Base-by-base conservation (phyloP, 2,797 vertebrate genomes). In the Lemur catta region DNA sequence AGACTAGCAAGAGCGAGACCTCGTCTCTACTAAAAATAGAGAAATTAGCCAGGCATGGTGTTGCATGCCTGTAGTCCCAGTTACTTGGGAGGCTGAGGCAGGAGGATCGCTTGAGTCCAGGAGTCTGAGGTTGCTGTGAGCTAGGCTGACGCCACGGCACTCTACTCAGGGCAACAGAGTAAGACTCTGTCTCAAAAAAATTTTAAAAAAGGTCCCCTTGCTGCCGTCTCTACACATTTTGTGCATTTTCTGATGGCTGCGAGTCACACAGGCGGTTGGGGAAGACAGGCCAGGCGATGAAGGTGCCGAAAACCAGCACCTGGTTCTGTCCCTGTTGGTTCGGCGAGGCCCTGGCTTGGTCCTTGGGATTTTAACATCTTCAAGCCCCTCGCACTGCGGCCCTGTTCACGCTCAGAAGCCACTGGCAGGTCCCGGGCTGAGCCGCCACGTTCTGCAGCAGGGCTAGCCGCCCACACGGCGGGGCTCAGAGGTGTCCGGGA, bases 381-480 rank as follows among this genome's bases (percentile, higher is more conserved):
- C 4, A 2, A 65, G 84, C 35, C 57, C 75, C 67, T 72, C 22
- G 0, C 7, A 2, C 55, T 41, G 74, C 28, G 33, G 35, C 38
- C 52, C 22, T 28, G 55, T 26, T 26, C 10, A 3, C 2, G 1
- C 4, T 8, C 57, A 22, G 91, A 7, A 35, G 46, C 17, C 24
- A 0, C 48, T 1, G 12, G 17, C n/a, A 20, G 28, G 18, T 33
- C 9, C 2, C 1, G 30, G 38, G 17, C 38, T 1, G 15, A 63
- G 59, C 0, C 5, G 4, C 59, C 9, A 2, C 4, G 18, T 12
- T 17, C 18, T 28, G 14, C 17, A 9, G 46, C 59, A 2, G 4
- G 15, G 24, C 48, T 5, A 0, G n/a, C 65, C 0, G 6, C n/a
- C 65, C 28, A 28, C 1, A 0, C 24, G 2, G 0, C 1, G 6